These are phyloP conservation scores for Sandelia bainsii DNA, from an alignment of 2,797 vertebrate species.

Conservation along the genomic window DNA sequence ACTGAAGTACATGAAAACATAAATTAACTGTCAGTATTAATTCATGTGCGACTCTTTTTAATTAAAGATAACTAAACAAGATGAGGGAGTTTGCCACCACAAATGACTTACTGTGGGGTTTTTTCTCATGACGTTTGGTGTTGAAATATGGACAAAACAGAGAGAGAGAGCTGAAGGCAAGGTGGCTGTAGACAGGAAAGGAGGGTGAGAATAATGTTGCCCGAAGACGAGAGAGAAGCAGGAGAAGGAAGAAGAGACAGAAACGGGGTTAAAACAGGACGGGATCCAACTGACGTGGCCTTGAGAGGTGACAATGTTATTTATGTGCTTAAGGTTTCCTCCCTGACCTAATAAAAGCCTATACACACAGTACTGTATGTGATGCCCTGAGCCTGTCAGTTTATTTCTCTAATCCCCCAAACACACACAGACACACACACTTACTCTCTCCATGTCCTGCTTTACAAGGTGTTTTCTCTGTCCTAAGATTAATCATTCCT, in stretches of 20 bases:
- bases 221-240: neutral
- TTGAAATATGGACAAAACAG: neutral
- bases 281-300: neutral
- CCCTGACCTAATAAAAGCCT: neutral
- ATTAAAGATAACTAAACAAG: conserved; percentile 4
- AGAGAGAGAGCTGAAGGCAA: conserved; percentile 11
- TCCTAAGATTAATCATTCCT: too few relatives aligned
- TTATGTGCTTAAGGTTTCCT: neutral
- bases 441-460: too few relatives aligned
- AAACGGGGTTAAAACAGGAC: neutral
- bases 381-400: neutral
- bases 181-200: conserved; percentile 10
- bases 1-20: too few relatives aligned
- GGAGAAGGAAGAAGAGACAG: neutral
- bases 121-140: neutral
- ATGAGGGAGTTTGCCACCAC: neutral
- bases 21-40: neutral
- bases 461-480: too few relatives aligned
- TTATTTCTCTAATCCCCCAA: too few relatives aligned
- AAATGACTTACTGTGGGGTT: neutral
- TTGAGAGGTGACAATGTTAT: neutral
- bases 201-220: conserved; percentile 1
- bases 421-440: too few relatives aligned
- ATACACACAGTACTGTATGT: neutral
- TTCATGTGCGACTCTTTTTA: neutral